Percentiles rank a stretch among this genome's conserved stretches.
These are phyloP conservation scores for Apamea epomidion DNA, from an alignment of 2,888 invertebrate genomes.

Conservation along the genomic window DNA sequence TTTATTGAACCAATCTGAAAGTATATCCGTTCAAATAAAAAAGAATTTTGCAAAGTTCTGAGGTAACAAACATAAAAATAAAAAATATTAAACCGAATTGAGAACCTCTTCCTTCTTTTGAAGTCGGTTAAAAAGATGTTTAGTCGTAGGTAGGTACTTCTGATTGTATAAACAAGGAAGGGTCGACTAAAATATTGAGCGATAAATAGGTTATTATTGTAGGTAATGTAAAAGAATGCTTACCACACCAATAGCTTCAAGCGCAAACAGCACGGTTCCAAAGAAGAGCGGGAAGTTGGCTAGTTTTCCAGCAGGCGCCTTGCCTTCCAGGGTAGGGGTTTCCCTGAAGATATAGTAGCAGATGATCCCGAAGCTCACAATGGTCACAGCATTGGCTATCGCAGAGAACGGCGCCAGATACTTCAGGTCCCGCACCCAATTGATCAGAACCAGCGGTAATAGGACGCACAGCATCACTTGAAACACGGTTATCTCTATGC, in stretches of 20 bases:
- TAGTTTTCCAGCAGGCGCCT: conserved; percentile 91
- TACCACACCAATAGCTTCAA: conserved; percentile 98
- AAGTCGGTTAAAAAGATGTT: not conserved
- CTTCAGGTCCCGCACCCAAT: conserved; percentile 96
- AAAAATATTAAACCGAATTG: no score
- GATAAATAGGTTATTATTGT: not conserved
- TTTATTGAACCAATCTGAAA: no score
- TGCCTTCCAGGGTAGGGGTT: conserved; percentile 91
- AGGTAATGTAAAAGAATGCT: conserved; percentile 77
- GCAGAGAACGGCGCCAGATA: conserved; percentile 97
- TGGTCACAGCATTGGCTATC: conserved; percentile 96
- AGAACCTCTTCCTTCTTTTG: no score
- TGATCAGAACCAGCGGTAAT: conserved; percentile 94
- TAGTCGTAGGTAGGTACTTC: no score
- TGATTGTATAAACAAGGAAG: not conserved
- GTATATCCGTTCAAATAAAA: no score
- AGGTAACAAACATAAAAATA: no score
- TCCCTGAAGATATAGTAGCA: conserved; percentile 96
- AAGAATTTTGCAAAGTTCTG: no score
- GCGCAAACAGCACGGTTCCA: conserved; percentile 98
- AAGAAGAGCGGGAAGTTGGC: conserved; percentile 97
- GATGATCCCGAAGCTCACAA: conserved; percentile 95
- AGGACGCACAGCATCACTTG: conserved; percentile 94
- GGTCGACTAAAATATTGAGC: not conserved
- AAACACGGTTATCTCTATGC: conserved; percentile 88